Evolutionary conservation across 2,888 invertebrate species (phyloP).

Genomic region (Oithona nana): DNA sequence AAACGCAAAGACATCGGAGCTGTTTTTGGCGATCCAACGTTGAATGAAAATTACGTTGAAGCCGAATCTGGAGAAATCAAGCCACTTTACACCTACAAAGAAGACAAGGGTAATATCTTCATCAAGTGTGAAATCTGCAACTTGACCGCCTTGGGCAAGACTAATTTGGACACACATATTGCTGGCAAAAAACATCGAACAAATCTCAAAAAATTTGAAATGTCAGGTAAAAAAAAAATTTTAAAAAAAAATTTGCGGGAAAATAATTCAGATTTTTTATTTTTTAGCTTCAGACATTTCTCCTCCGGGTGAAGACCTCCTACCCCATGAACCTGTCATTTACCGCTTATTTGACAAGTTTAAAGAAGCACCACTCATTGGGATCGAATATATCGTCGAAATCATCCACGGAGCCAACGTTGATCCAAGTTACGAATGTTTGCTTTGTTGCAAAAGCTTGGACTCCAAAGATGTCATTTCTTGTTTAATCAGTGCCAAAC

Average conservation of each 20-base stretch:
- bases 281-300: not conserved
- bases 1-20: not conserved
- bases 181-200: not conserved
- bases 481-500: slow-evolving; percentile 56
- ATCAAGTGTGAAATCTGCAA: not conserved
- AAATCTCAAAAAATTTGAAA: not conserved
- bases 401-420: slow-evolving; percentile 34
- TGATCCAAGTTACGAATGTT: slow-evolving; percentile 51
- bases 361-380: slow-evolving; percentile 35
- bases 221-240: not conserved
- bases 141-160: not conserved
- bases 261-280: not conserved
- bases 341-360: slow-evolving; percentile 32
- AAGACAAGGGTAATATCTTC: not conserved
- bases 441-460: slow-evolving; percentile 56
- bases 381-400: slow-evolving; percentile 61
- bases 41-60: not conserved
- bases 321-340: slow-evolving; percentile 21
- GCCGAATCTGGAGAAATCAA: not conserved
- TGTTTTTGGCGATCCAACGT: not conserved
- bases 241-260: too few relatives aligned
- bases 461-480: slow-evolving; percentile 56
- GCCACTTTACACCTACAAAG: not conserved
- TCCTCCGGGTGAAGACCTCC: not conserved
- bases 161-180: not conserved